phyloP scores from a whole-genome alignment of 2,113 vertebrate species.

The Oostethus manadensis region DNA sequence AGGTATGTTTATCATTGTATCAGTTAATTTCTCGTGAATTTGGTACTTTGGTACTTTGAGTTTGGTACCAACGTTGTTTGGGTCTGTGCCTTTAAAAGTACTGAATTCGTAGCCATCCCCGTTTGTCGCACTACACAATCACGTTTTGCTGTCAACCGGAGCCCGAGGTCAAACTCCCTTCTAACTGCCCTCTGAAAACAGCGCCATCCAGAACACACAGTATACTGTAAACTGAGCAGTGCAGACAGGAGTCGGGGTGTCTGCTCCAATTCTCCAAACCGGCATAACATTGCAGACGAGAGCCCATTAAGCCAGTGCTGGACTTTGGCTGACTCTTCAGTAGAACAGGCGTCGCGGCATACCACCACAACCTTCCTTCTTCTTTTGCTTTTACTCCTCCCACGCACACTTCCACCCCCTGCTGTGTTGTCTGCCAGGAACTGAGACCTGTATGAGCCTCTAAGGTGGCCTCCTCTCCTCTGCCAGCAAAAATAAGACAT shows the following conservation, averaged over 20 bases:
- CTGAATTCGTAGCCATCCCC: too few relatives aligned
- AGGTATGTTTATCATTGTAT: too few relatives aligned
- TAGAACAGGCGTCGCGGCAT: slow-evolving; percentile 49
- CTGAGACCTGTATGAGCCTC: slow-evolving; percentile 71
- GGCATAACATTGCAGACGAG: slow-evolving; percentile 57
- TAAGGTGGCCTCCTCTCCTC: slow-evolving; percentile 59
- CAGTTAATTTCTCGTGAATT: too few relatives aligned
- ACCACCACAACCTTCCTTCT: slow-evolving; percentile 10
- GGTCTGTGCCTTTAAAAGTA: too few relatives aligned
- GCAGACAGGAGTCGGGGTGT: slow-evolving; percentile 65
- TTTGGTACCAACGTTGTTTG: too few relatives aligned
- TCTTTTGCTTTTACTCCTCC: slow-evolving; percentile 39
- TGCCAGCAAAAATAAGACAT: slow-evolving; percentile 76
- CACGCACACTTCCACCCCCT: slow-evolving; percentile 39
- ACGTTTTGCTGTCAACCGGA: slow-evolving; percentile 22
- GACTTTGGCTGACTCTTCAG: slow-evolving; percentile 78
- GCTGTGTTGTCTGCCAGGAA: slow-evolving; percentile 57
- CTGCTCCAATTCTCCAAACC: slow-evolving; percentile 64
- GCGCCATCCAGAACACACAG: slow-evolving; percentile 4
- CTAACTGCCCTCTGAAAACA: neutral
- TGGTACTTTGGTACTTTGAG: too few relatives aligned
- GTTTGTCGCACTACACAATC: slow-evolving; percentile 25
- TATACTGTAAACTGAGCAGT: slow-evolving; percentile 19
- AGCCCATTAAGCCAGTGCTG: slow-evolving; percentile 70
- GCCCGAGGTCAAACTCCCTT: slow-evolving; percentile 8